A percentile compares a stretch with the other conserved stretches of the same genome.
Conservation (phyloP, 2,888 invertebrate species). For the Hartigia nigra region DNA sequence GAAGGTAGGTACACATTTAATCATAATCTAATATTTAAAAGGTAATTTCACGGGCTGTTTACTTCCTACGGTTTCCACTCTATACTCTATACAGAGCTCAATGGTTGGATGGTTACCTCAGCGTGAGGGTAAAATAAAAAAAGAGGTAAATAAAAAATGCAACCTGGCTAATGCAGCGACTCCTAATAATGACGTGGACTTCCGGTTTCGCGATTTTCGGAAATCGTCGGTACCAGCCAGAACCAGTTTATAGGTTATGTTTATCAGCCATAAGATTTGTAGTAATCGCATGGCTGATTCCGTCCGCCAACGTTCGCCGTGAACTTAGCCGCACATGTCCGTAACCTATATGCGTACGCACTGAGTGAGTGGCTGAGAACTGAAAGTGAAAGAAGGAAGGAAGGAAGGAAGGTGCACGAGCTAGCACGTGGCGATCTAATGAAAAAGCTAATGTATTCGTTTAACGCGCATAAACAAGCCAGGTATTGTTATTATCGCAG, state of each 20-base stretch:
- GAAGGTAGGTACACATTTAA: conserved; percentile 63
- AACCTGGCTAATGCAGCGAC: not conserved
- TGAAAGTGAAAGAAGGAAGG: not conserved
- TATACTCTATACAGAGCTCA: not conserved
- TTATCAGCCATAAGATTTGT: not conserved
- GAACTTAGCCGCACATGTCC: not conserved
- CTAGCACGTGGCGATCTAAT: conserved; percentile 52
- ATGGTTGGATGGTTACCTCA: not conserved
- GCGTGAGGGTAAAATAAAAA: not conserved
- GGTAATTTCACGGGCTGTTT: conserved; percentile 67
- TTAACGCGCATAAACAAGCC: conserved; percentile 53
- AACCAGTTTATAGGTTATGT: not conserved
- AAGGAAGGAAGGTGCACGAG: conserved; percentile 38
- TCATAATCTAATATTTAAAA: conserved; percentile 67
- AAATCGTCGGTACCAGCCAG: not conserved
- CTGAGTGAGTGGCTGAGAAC: not conserved
- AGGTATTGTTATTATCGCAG: conserved; percentile 52
- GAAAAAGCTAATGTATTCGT: conserved; percentile 59
- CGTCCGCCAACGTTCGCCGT: not conserved
- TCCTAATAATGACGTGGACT: conserved; percentile 15
- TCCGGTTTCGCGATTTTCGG: conserved; percentile 24
- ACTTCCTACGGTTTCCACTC: conserved; percentile 43
- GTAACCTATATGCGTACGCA: not conserved
- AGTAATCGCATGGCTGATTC: not conserved
- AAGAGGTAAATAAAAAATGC: conserved; percentile 1